phyloP scores from a whole-genome alignment of 2,113 vertebrate species.

The Cnemophilus loriae region DNA sequence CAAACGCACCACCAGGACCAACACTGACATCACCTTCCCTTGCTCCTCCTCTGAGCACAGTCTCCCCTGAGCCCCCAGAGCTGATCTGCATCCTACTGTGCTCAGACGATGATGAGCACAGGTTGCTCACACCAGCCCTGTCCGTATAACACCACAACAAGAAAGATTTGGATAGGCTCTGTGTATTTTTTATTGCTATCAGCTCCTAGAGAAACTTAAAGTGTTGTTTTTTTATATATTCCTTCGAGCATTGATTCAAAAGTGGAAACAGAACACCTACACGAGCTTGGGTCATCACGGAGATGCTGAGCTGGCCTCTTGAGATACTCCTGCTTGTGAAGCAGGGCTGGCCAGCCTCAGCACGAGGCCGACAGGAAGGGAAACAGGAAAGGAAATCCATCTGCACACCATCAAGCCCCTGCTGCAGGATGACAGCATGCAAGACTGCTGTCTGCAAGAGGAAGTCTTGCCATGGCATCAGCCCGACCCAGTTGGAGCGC shows the following conservation, averaged over 20 bases:
- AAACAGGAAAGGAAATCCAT: not conserved
- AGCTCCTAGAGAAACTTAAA: not conserved
- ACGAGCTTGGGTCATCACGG: not conserved
- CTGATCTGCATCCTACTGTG: not conserved
- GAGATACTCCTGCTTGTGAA: not conserved
- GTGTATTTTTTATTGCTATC: not conserved
- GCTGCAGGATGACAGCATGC: not conserved
- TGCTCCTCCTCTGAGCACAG: not conserved
- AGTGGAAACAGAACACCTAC: not conserved
- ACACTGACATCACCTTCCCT: not conserved
- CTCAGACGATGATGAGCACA: not conserved
- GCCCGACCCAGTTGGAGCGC: not conserved
- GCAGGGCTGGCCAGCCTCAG: not conserved
- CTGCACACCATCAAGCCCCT: not conserved
- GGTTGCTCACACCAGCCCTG: not conserved
- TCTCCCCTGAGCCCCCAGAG: not conserved
- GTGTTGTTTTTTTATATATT: not conserved
- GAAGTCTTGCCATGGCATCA: conserved; percentile 14
- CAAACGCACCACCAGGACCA: not conserved
- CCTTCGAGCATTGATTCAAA: not conserved
- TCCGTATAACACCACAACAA: rapidly evolving
- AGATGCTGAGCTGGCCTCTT: not conserved
- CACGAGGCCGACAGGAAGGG: not conserved
- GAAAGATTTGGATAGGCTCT: not conserved
- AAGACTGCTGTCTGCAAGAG: not conserved